Base-by-base conservation (phyloP, 2,113 vertebrate species). In the Corydoras maculifer region DNA sequence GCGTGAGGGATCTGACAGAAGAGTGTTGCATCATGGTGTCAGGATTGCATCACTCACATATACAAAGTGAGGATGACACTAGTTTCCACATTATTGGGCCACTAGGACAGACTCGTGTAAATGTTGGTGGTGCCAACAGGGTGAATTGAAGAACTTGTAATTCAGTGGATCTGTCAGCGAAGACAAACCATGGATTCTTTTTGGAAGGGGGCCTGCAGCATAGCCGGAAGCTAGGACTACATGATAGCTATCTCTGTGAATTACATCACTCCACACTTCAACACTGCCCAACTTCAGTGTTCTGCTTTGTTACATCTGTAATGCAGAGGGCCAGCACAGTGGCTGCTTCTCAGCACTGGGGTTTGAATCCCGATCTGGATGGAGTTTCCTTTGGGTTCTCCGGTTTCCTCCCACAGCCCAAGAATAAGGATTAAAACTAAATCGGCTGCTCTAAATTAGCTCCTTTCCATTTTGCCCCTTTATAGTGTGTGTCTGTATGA, bases 21-120 rank as follows among this genome's bases (percentile, higher is more conserved):
- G 7, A 48, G 54, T 68, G 35, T 59, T 48, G 69, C n/a, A 70
- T 63, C 35, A 63, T 62, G 31, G 51, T 62, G 59, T 48, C 65
- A 68, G 58, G 5, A 35, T 54, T 61, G 50, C 14, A 25, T 70
- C 30, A 70, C 53, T 70, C 59, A 53, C 51, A 14, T 53, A 53
- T 53, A 12, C 13, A 53, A 53, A 53, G 5, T 12, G 13, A 53
- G 13, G 3, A 14, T 53, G 5, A 12, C 51, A 53, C 51, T 53
- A 53, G 51, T 53, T 53, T 53, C 51, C 51, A 32, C 18, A 61
- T 32, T 61, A 61, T 61, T 61, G 51, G 51, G 51, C 9, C 13
- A 53, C 13, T 53, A 10, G 1, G 51, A 53, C 51, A 53, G 51
- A 53, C 51, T 53, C 10, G 5, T 12, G 25, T 50, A 14, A 49